Evolutionary conservation across 2,888 invertebrate species (phyloP), one percentile per base, ranked within the genome.

Genomic region (Caenorhabditis wallacei): DNA sequence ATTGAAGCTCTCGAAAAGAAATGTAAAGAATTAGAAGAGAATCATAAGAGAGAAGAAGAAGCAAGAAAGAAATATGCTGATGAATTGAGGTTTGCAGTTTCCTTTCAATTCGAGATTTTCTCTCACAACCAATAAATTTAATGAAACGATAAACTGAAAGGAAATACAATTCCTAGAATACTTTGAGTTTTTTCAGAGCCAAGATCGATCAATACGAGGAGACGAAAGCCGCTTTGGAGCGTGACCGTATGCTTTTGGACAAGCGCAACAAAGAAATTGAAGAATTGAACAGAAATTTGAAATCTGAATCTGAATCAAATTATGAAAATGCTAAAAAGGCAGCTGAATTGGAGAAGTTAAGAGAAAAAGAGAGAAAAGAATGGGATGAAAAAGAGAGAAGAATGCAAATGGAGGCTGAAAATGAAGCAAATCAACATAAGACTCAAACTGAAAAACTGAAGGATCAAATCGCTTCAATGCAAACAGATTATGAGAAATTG

Each of bases 1-100:
- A 84, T 90, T 37, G 88, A 97, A 96, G 96, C 96, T 94, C 94
- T 97, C 93, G 89, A 90, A 82, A 85, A 98, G 63, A 84, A 84
- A 48, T 81, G 86, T 70, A 87, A 86, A 69, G 86, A 88, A 48
- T 56, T 88, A 63, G 85, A 86, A 56, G 84, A 80, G 59, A 71
- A 68, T 24, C 80, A 81, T 11, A 84, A 85, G 61, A 46, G 64
- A 30, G 87, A 86, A 57, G 87, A 85, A 43, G 87, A 86, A 13
- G 81, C 83, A 18, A 82, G 82, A 64, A 87, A 87, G 75, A 84
- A 83, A 57, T 75, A 85, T 56, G 86, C 85, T 11, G 87, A 88
- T 54, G 88, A 87, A 53, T 59, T 88, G 54, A 74, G 80, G 82
- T 78, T 30, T 8, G 30, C 30, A 30, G 3, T 30, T 8, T 30